Conservation (phyloP, 30 jellyfish, hydroid and myxozoan genomes). For the Hydractinia symbiolongicarpus region DNA sequence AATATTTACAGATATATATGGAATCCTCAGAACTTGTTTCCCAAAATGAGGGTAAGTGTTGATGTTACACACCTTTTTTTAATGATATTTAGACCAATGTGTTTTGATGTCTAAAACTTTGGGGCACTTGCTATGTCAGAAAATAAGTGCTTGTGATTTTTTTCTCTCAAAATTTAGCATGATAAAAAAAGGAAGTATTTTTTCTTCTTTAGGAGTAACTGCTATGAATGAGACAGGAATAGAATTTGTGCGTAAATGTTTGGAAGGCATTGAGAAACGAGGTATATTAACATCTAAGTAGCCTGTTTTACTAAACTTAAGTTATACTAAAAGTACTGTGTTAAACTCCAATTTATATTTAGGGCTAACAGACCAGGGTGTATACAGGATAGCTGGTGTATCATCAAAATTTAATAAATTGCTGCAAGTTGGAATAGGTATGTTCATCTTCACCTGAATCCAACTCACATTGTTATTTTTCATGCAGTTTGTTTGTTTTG, state of each 20-base stretch:
- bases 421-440: conserved; percentile 73
- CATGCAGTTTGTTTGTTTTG: not conserved
- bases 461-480: conserved; percentile 1
- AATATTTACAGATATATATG: conserved; percentile 39
- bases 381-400: conserved; percentile 94
- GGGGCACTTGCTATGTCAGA: not conserved
- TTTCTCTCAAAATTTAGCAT: not conserved
- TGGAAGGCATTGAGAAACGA: conserved; percentile 64
- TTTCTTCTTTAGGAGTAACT: conserved; percentile 42
- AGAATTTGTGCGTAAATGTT: conserved; percentile 65
- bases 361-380: conserved; percentile 93
- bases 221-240: conserved; percentile 57
- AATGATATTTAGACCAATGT: not conserved
- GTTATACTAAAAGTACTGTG: not conserved
- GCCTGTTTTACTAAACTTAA: not conserved
- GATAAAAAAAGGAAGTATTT: not conserved
- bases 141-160: not conserved
- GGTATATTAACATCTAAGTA: conserved; percentile 29
- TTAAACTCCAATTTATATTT: not conserved
- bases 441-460: not conserved
- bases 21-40: conserved; percentile 30
- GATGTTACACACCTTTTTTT: not conserved
- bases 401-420: conserved; percentile 74
- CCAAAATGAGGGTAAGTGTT: conserved; percentile 25
- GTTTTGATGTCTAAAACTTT: not conserved